Percentiles rank a stretch among this genome's conserved stretches.
Evolutionary conservation across 2,113 vertebrate species (phyloP).

Genomic region (Trochalopteron elliotii): DNA sequence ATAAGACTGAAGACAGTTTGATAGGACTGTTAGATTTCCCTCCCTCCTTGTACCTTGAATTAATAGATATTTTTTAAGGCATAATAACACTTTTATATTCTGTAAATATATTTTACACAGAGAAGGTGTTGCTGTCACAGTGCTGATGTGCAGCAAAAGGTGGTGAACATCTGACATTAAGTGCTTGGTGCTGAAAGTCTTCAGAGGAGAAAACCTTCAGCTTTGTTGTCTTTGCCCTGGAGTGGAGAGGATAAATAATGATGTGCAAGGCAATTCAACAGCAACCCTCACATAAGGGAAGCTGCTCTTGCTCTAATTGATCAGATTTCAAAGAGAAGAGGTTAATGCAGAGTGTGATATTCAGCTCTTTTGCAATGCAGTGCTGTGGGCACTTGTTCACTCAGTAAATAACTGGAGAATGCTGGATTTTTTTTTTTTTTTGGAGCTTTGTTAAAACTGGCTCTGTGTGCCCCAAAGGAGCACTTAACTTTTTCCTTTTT

Average conservation of each 20-base stretch:
- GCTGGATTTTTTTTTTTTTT: not conserved
- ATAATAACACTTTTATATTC: not conserved
- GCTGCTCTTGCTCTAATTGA: not conserved
- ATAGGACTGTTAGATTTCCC: not conserved
- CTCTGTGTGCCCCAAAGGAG: not conserved
- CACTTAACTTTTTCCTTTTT: not conserved
- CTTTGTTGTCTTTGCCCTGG: not conserved
- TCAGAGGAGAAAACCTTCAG: not conserved
- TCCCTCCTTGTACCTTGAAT: not conserved
- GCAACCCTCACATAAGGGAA: not conserved
- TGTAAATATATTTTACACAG: accelerated
- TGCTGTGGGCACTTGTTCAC: not conserved
- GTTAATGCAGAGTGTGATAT: not conserved
- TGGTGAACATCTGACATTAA: not conserved
- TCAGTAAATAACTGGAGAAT: not conserved
- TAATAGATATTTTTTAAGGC: not conserved
- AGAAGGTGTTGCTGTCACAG: not conserved
- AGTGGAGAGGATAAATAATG: not conserved
- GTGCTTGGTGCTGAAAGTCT: not conserved
- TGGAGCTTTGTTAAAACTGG: not conserved
- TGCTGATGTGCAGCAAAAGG: not conserved
- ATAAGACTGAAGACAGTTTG: not conserved
- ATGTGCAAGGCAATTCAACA: not conserved
- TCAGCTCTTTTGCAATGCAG: not conserved
- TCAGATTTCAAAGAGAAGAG: not conserved